Percentiles rank a stretch among this genome's conserved stretches.
phyloP scores from a whole-genome alignment of 2,797 vertebrate species.

The Poeciliopsis gracilis region DNA sequence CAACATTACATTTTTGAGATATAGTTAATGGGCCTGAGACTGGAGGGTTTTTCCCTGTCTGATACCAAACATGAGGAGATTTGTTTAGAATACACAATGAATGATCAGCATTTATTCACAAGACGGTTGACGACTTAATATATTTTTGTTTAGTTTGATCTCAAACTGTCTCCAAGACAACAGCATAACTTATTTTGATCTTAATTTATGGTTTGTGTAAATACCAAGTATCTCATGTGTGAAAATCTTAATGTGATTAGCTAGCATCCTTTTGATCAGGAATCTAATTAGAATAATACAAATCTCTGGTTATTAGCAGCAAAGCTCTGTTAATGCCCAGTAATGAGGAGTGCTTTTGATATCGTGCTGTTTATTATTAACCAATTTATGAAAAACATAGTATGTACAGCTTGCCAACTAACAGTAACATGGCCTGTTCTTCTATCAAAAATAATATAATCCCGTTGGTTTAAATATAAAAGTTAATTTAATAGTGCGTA shows the following conservation, averaged over 20 bases:
- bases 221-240: conserved; percentile 2
- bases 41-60: conserved; percentile 20
- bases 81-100: conserved; percentile 7
- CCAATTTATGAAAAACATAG: not conserved
- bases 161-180: not conserved
- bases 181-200: not conserved
- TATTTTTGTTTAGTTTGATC: conserved; percentile 3
- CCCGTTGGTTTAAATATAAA: not conserved
- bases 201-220: not conserved
- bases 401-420: not conserved
- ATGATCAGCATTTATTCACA: conserved; percentile 2
- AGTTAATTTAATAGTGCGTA: not conserved
- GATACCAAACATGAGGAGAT: conserved; percentile 19
- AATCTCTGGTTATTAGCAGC: not conserved
- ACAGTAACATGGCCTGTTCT: not conserved
- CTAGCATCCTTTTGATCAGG: not conserved
- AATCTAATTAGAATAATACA: not conserved
- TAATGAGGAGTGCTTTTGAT: not conserved
- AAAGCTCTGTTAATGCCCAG: not conserved
- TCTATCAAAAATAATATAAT: not conserved
- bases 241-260: conserved; percentile 10
- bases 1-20: conserved; percentile 47
- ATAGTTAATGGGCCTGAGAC: conserved; percentile 41
- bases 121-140: conserved; percentile 1
- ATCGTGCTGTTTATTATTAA: not conserved